Evolutionary conservation across 1,140 invertebrate genomes (phyloP).

Genomic region (Arion vulgaris): DNA sequence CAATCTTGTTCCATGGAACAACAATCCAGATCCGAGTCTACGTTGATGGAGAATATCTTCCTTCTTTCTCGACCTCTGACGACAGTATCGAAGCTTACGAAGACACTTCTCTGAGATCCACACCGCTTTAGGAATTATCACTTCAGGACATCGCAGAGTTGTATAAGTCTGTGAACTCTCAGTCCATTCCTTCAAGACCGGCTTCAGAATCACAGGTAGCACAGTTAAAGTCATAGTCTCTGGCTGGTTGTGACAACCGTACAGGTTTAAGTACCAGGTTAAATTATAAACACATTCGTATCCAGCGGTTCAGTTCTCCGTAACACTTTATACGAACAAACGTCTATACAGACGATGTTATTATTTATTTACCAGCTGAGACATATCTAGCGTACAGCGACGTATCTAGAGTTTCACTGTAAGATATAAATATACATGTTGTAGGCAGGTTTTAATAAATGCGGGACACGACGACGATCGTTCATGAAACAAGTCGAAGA

Average conservation of each 20-base stretch:
- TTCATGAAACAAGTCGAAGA: no score
- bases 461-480: no score
- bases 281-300: no score
- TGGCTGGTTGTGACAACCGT: background rate
- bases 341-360: no score
- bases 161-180: background rate
- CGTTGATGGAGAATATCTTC: constrained; percentile 21
- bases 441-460: no score
- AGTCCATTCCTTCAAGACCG: background rate
- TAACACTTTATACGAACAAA: no score
- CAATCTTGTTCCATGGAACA: background rate
- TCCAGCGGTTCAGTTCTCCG: no score
- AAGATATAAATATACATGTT: no score
- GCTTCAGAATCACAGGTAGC: background rate
- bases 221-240: background rate
- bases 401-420: no score
- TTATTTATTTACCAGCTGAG: no score
- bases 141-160: background rate
- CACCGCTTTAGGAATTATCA: background rate
- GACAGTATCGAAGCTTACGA: constrained; percentile 26
- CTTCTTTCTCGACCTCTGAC: constrained; percentile 29
- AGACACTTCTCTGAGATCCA: constrained; percentile 13
- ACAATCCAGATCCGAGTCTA: constrained; percentile 29
- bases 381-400: no score
- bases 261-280: no score